Evolutionary conservation across 2,113 vertebrate genomes (phyloP).

Genomic region (Tachysurus vachellii): DNA sequence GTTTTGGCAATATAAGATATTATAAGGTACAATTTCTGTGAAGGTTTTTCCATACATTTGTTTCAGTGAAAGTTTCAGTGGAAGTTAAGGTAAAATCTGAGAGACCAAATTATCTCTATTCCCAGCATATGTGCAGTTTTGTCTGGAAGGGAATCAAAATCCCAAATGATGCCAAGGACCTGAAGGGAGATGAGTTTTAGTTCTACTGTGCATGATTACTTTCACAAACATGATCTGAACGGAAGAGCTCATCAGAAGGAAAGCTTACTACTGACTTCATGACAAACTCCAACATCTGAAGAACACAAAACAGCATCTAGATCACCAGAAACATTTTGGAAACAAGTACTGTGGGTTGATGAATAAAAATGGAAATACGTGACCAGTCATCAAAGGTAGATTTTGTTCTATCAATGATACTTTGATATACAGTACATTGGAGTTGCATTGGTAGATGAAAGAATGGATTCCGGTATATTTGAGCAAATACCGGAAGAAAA

Average conservation of each 20-base stretch:
- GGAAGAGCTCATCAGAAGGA: background rate
- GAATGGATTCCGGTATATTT: background rate
- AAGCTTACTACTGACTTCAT: background rate
- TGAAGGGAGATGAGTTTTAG: background rate
- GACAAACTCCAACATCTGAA: background rate
- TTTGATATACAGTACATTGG: too few relatives aligned
- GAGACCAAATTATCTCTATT: background rate
- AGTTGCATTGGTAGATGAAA: background rate
- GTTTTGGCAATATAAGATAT: background rate
- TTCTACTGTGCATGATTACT: background rate
- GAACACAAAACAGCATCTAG: background rate
- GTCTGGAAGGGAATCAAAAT: background rate
- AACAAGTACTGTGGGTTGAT: background rate
- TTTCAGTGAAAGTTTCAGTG: background rate
- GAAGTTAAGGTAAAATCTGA: background rate
- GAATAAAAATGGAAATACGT: background rate
- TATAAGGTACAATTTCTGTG: background rate
- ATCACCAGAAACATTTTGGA: background rate
- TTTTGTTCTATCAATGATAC: background rate
- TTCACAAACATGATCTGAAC: background rate
- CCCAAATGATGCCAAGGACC: background rate
- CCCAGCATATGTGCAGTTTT: background rate
- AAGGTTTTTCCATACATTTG: background rate
- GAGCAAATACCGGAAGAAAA: background rate
- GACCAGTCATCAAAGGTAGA: background rate